phyloP scores from a whole-genome alignment of 2,113 vertebrate species.

The Gnathonemus longibarbis region DNA sequence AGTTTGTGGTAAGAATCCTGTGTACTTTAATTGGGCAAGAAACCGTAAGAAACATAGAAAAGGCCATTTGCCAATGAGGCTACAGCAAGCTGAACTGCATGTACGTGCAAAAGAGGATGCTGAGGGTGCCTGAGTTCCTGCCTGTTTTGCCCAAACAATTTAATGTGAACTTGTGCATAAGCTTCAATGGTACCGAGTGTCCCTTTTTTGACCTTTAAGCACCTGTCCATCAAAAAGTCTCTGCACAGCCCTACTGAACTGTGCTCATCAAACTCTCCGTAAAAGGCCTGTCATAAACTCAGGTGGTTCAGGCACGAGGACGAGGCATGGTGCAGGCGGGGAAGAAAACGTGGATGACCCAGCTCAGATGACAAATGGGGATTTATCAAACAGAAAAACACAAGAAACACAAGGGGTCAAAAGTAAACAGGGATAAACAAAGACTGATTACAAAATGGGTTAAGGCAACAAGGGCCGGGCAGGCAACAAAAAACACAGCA shows the following conservation, averaged over 20 bases:
- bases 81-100: background rate
- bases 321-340: too few relatives aligned
- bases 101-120: background rate
- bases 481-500: too few relatives aligned
- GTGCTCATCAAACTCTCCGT: background rate
- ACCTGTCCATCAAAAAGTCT: background rate
- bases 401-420: too few relatives aligned
- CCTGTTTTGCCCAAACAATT: background rate
- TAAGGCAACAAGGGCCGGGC: too few relatives aligned
- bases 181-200: background rate
- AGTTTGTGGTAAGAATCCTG: background rate
- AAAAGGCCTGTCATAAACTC: background rate
- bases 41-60: background rate
- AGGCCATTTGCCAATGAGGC: background rate
- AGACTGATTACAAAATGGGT: too few relatives aligned
- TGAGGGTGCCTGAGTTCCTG: background rate
- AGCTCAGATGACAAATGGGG: too few relatives aligned
- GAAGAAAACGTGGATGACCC: too few relatives aligned
- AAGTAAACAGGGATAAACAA: too few relatives aligned
- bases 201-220: background rate
- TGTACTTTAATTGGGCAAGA: background rate
- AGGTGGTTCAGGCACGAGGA: too few relatives aligned
- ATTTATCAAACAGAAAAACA: too few relatives aligned
- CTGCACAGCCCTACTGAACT: background rate
- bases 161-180: background rate